A percentile compares a stretch with the other conserved stretches of the same genome.
These are phyloP conservation scores for Dicyrtoma fusca DNA, from an alignment of 2,888 invertebrate species.

Conservation along the genomic window DNA sequence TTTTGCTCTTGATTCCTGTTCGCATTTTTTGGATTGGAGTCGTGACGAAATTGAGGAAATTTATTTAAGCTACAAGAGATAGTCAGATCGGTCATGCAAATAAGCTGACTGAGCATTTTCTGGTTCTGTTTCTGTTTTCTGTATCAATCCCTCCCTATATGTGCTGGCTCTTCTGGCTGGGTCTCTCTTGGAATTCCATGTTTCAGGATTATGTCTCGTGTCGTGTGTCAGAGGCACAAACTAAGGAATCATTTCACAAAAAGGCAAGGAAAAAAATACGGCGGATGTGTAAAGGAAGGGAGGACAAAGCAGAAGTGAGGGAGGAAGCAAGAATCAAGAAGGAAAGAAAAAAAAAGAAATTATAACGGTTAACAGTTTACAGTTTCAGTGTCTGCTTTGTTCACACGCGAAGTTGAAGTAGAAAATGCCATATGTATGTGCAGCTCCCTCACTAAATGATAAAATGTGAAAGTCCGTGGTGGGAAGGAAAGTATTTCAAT, in stretches of 20 bases:
- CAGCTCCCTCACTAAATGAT: slow-evolving; percentile 13
- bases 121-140: too few species aligned
- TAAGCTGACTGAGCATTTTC: slow-evolving; percentile 41
- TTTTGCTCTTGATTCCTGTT: too few species aligned
- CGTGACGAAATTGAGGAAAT: slow-evolving; percentile 44
- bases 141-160: background rate
- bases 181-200: slow-evolving; percentile 34
- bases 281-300: slow-evolving; percentile 8
- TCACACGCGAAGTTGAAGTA: background rate
- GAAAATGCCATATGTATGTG: too few species aligned
- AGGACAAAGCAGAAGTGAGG: slow-evolving; percentile 15
- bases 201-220: background rate
- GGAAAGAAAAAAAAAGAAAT: slow-evolving; percentile 30
- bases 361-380: slow-evolving; percentile 21
- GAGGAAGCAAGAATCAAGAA: slow-evolving; percentile 16
- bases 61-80: slow-evolving; percentile 40
- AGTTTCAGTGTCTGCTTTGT: slow-evolving; percentile 4
- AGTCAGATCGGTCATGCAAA: slow-evolving; percentile 50
- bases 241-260: background rate
- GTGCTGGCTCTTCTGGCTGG: too few species aligned
- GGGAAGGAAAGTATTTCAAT: too few species aligned
- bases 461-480: slow-evolving; percentile 25
- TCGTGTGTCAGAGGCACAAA: slow-evolving; percentile 11
- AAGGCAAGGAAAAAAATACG: background rate
- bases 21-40: too few species aligned